A percentile compares a stretch with the other conserved stretches of the same genome.
phyloP scores from a whole-genome alignment of 2,797 vertebrate species.

The Coranthus polyacanthus region DNA sequence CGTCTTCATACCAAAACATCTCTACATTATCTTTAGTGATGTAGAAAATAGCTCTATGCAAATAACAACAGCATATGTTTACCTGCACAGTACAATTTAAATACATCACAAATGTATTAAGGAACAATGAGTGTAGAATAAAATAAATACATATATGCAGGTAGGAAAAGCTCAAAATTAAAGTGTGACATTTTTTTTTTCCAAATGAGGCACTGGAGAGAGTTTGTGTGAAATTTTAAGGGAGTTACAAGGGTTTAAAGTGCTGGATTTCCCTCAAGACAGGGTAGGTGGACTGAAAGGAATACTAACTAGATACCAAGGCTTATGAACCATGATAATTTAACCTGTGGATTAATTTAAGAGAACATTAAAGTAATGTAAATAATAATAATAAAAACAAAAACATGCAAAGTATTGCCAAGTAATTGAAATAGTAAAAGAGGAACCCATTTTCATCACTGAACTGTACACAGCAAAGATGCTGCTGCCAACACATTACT shows the following conservation, averaged over 20 bases:
- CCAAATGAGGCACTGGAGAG: conserved; percentile 23
- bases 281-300: background rate
- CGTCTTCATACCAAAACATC: conserved; percentile 32
- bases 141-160: conserved; percentile 67
- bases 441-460: conserved; percentile 2
- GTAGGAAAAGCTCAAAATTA: conserved; percentile 8
- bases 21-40: conserved; percentile 7
- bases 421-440: background rate
- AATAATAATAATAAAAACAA: background rate
- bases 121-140: conserved; percentile 24
- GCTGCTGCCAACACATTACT: conserved; percentile 14
- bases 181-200: conserved; percentile 28
- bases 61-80: conserved; percentile 11
- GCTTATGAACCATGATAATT: conserved; percentile 8
- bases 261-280: conserved; percentile 55
- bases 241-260: conserved; percentile 47
- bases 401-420: background rate
- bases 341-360: background rate
- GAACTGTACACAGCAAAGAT: conserved; percentile 7
- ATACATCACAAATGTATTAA: conserved; percentile 15
- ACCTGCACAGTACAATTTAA: conserved; percentile 23
- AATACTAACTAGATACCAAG: conserved; percentile 18
- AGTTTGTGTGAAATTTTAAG: conserved; percentile 39
- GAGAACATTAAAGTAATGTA: background rate
- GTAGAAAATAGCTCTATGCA: conserved; percentile 14